Base-by-base conservation (phyloP, 2,888 invertebrate species). In the Agrotis puta region DNA sequence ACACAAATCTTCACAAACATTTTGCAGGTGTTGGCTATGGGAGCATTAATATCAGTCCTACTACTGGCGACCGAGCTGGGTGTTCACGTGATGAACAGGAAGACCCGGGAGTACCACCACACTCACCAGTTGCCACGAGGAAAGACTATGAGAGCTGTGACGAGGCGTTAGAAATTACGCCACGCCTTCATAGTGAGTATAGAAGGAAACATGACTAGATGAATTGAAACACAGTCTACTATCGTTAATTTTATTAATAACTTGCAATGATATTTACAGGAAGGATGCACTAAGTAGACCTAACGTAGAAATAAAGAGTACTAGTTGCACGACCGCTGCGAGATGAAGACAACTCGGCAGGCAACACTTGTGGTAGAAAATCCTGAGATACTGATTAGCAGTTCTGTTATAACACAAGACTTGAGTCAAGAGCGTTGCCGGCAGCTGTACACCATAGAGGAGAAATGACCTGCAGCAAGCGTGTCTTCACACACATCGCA, bases 1-100 rank as follows among this genome's bases (percentile, higher is more conserved):
- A 9, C 11, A 24, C n/a, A 13, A n/a, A 3, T 33, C 13, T 33
- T 22, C 5, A 24, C 22, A 45, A 18, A 16, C 1, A 48, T 16
- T 6, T 39, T 39, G 77, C 87, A 81, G 87, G 77, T 70, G 47
- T 65, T 83, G 64, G 79, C 67, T 0, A 53, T 69, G 43, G 90
- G 90, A 2, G 83, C 72, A 5, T 54, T 77, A 4, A 3, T 86
- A 24, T 70, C 89, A 0, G 39, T 70, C 0, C 2, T 79, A 48
- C 64, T 89, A 68, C 74, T 90, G 57, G 66, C 58, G 3, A 72
- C 56, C 0, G 90, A 90, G 68, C 20, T 75, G 7, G 53, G 47
- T 65, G 57, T 70, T 9, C 69, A 66, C 65, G 80, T 45, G 20
- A 58, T 75, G 33, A 18, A 9, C 18, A 18, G 45, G 18, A 56